These are phyloP conservation scores for Margarornis squamiger DNA, from an alignment of 2,797 vertebrate species.

Conservation along the genomic window DNA sequence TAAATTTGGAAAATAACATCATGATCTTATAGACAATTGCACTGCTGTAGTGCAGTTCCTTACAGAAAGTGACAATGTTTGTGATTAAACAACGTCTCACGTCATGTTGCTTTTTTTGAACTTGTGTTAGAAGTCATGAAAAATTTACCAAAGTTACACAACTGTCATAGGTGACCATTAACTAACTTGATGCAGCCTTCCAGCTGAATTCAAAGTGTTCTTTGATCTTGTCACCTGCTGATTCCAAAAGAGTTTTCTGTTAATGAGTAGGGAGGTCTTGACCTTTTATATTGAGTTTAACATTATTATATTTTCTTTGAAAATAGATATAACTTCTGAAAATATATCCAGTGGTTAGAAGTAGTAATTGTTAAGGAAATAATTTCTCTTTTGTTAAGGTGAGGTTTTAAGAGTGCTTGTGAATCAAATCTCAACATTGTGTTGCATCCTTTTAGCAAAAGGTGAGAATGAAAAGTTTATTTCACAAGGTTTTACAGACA, in stretches of 20 bases:
- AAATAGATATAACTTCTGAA: constrained; percentile 5
- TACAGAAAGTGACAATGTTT: background rate
- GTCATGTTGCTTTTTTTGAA: background rate
- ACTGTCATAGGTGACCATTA: background rate
- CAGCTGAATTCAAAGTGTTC: background rate
- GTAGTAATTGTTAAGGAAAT: background rate
- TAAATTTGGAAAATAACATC: background rate
- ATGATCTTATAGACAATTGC: background rate
- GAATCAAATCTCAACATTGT: background rate
- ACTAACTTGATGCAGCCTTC: background rate
- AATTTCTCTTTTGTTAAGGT: background rate
- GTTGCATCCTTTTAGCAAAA: background rate
- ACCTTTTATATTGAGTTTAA: background rate
- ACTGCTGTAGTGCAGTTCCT: background rate
- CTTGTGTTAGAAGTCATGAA: background rate
- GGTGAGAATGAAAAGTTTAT: constrained; percentile 30
- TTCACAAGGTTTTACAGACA: constrained; percentile 5
- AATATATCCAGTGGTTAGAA: background rate
- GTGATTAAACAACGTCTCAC: background rate
- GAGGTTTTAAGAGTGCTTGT: background rate
- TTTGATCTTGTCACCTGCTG: background rate
- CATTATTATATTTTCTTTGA: background rate
- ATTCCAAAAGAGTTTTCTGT: background rate
- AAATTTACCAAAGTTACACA: background rate
- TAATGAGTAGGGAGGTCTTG: background rate